Conservation (phyloP, 2,888 invertebrate genomes). For the Tortrix viridana region DNA sequence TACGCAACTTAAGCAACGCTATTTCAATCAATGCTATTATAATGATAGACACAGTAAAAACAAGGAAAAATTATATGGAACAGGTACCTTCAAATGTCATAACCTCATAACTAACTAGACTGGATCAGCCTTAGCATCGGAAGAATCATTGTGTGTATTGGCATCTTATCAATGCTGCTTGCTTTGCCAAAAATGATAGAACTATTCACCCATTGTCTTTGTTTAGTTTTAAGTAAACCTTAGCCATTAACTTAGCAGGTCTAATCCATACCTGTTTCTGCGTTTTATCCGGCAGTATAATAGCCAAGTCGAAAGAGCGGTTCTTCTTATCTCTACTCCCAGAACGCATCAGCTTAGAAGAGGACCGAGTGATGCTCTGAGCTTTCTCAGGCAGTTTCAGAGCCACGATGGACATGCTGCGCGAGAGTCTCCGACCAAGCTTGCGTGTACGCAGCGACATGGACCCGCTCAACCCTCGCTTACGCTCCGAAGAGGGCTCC, state of each 20-base stretch:
- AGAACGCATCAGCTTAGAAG: conserved; percentile 84
- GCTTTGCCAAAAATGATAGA: too few species aligned
- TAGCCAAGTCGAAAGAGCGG: conserved; percentile 84
- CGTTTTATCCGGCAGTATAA: conserved; percentile 87
- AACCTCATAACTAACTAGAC: too few species aligned
- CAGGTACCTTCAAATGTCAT: too few species aligned
- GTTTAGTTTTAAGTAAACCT: too few species aligned
- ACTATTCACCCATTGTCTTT: too few species aligned
- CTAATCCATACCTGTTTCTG: conserved; percentile 84
- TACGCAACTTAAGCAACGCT: too few species aligned
- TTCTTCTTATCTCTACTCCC: conserved; percentile 84
- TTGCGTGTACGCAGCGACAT: conserved; percentile 80
- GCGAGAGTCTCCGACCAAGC: conserved; percentile 80
- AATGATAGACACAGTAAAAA: too few species aligned
- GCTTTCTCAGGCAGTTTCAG: conserved; percentile 84
- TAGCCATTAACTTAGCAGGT: conserved; percentile 19
- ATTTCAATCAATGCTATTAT: too few species aligned
- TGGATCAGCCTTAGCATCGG: too few species aligned
- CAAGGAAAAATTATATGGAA: too few species aligned
- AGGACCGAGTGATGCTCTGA: conserved; percentile 84
- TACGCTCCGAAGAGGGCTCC: conserved; percentile 51
- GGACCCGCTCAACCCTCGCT: conserved; percentile 75
- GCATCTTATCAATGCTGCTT: too few species aligned
- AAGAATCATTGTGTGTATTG: too few species aligned
- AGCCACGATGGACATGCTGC: conserved; percentile 83